phyloP scores from a whole-genome alignment of 2,113 vertebrate species.

The Otis tarda region DNA sequence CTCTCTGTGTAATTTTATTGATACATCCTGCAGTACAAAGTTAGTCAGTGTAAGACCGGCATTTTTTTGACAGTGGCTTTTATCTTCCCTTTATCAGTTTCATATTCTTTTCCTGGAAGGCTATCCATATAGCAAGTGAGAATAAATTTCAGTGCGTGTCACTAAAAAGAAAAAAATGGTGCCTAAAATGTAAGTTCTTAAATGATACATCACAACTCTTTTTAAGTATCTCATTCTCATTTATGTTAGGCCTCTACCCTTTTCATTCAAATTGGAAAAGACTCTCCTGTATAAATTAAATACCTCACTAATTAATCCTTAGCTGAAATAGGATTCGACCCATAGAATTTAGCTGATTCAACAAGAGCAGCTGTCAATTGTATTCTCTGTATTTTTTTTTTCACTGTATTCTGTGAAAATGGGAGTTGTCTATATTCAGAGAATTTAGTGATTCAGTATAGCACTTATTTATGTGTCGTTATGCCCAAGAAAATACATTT shows the following conservation, averaged over 20 bases:
- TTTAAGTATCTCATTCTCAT: neutral
- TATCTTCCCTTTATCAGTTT: neutral
- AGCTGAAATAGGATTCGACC: neutral
- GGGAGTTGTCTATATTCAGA: neutral
- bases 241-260: neutral
- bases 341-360: neutral
- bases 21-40: neutral
- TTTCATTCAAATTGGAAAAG: neutral
- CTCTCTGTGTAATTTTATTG: neutral
- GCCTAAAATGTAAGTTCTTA: neutral
- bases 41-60: neutral
- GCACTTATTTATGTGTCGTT: neutral
- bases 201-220: neutral
- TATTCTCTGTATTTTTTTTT: neutral
- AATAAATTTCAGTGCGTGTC: neutral
- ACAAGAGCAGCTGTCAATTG: neutral
- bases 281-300: neutral
- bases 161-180: neutral
- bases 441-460: neutral
- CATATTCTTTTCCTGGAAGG: neutral
- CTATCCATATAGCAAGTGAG: neutral
- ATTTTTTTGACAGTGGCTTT: neutral
- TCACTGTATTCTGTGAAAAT: neutral
- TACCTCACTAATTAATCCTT: conserved; percentile 16
- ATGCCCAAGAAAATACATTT: neutral